A percentile compares a stretch with the other conserved stretches of the same genome.
phyloP scores from a whole-genome alignment of 2,888 invertebrate genomes.

The Trichacis sp. region DNA sequence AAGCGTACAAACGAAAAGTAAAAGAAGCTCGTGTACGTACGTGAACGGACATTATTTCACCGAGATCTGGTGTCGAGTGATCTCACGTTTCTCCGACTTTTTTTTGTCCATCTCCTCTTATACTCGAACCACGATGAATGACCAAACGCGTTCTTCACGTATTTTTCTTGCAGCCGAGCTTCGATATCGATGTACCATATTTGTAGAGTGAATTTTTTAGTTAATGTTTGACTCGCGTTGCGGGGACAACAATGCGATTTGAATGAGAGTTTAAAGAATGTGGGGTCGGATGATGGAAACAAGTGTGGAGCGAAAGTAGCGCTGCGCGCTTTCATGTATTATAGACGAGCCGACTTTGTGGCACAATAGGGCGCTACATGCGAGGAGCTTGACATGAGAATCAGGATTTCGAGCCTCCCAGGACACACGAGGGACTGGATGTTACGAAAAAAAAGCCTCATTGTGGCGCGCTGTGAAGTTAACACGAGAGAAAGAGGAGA shows the following conservation, averaged over 20 bases:
- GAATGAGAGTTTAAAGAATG: constrained; percentile 4
- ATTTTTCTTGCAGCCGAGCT: not conserved
- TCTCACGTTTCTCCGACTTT: too few relatives aligned
- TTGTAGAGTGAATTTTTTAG: not conserved
- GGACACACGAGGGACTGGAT: constrained; percentile 26
- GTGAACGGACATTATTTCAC: not conserved
- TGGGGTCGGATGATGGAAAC: constrained; percentile 5
- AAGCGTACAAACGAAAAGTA: constrained; percentile 23
- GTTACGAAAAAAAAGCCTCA: constrained; percentile 26
- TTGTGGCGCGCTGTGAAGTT: constrained; percentile 22
- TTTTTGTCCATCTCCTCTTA: too few relatives aligned
- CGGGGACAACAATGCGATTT: not conserved
- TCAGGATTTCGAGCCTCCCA: constrained; percentile 30
- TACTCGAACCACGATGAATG: too few relatives aligned
- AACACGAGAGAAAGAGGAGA: constrained; percentile 19
- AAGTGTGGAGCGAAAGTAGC: constrained; percentile 1
- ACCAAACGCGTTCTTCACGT: too few relatives aligned
- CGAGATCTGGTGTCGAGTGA: not conserved
- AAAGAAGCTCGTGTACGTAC: constrained; percentile 13
- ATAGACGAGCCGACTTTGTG: constrained; percentile 7
- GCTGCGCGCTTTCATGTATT: not conserved
- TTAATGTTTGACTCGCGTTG: not conserved
- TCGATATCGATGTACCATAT: not conserved
- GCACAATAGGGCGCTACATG: constrained; percentile 3
- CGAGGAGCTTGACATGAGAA: constrained; percentile 27